phyloP scores from a whole-genome alignment of 2,888 invertebrate genomes.

The Minunthozetes semirufus region DNA sequence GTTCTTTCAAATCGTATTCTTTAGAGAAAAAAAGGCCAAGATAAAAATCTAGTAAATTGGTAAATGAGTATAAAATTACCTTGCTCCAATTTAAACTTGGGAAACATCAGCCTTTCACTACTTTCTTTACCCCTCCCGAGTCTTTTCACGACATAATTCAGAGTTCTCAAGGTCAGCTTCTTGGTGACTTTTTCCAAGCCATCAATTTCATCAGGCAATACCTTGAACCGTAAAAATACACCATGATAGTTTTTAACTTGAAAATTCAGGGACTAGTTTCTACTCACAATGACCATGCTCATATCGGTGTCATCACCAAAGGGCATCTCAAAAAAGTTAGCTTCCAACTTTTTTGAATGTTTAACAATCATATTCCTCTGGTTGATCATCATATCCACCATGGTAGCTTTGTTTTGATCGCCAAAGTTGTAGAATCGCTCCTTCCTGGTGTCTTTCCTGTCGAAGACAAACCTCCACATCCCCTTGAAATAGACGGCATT shows the following conservation, averaged over 20 bases:
- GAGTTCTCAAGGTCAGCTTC: neutral
- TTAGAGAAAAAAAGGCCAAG: neutral
- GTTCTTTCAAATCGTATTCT: constrained; percentile 9
- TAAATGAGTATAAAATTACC: neutral
- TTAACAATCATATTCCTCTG: neutral
- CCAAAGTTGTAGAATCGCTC: neutral
- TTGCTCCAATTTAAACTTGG: neutral
- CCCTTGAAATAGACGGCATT: constrained; percentile 46
- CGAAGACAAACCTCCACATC: constrained; percentile 48
- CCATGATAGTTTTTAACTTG: neutral
- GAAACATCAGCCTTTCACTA: neutral
- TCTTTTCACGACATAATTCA: neutral
- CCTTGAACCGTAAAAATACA: neutral
- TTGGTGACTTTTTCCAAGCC: neutral
- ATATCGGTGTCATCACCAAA: neutral
- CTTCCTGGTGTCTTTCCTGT: constrained; percentile 43
- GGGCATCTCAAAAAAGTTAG: neutral
- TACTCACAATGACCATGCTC: constrained; percentile 11
- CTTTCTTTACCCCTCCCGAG: neutral
- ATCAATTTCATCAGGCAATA: neutral
- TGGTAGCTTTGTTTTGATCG: neutral
- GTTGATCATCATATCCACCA: constrained; percentile 6
- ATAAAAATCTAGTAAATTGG: neutral
- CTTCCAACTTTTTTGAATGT: neutral
- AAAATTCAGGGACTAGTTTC: neutral